Evolutionary conservation across 2,888 invertebrate species (phyloP), one percentile per base, ranked within the genome.

Genomic region (Papilio elwesi): DNA sequence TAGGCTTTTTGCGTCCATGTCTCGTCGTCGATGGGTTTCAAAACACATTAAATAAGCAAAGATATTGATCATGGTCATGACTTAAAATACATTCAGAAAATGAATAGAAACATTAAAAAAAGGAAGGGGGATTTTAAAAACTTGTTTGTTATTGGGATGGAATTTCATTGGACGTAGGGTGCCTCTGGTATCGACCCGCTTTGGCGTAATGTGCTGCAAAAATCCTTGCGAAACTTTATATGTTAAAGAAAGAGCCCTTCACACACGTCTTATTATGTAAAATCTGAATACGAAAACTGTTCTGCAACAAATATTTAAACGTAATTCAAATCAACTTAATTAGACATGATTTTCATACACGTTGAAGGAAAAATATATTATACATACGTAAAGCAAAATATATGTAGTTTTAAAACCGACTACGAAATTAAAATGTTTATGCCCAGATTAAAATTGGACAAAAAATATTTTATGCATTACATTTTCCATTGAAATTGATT

Each of bases 101-200:
- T 59, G 59, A 38, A 59, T 38, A n/a, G 38, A 43, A 43, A 43
- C 2, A n/a, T n/a, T n/a, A 38, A 38, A 59, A 38, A n/a, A 59
- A 36, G 59, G n/a, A 59, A 38, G 59, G 38, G n/a, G 59, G 38
- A 38, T 59, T 59, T 59, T 9, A 9, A 8, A 59, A 59, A 57
- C 38, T 38, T 26, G 10, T 62, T 68, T 68, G 43, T 13, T 6
- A 13, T 52, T 15, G 26, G 59, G 36, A 59, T 51, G 15, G 15
- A 62, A 62, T 69, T 62, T 12, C 62, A 69, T 43, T 43, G 69
- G 38, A 38, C 49, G 51, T 51, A 62, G 68, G 49, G 38, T 51
- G 38, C 51, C 52, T 51, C 62, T 52, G 49, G 13, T 52, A 69
- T 69, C 69, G 69, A 69, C 68, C 59, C 59, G 62, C 15, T 15